Base-by-base conservation (phyloP, 2,888 invertebrate genomes). In the Ganaspis brasiliensis region DNA sequence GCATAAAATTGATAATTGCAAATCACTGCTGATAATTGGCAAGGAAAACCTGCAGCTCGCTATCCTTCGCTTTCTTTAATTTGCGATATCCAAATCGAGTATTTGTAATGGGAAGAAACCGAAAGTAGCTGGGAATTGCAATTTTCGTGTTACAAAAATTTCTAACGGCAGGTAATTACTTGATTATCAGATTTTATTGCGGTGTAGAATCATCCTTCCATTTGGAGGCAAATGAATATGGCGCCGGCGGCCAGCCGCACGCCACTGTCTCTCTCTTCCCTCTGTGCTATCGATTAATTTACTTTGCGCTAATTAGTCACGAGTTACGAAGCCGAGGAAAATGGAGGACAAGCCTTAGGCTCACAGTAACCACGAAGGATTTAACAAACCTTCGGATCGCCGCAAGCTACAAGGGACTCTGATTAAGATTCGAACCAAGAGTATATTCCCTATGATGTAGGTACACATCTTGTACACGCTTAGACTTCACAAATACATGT, bases 261-360 rank as follows among this genome's bases (percentile, higher is more conserved):
- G 67, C 45, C 67, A 67, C 40, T 45, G 24, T 61, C 72, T 72
- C 49, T 74, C 75, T 79, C 82, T 78, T 77, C 72, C 67, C 84
- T 77, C 78, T 61, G 57, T 26, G 24, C 61, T 76, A 76, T 76
- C 76, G 76, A 76, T 76, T 76, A 73, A 73, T 76, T 76, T 73
- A 76, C 57, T 70, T 31, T 59, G 59, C 78, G 79, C 81, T 83
- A 83, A 83, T 83, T 83, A 83, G 82, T 81, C 81, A 81, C 80
- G 79, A 82, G 78, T 63, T 63, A 76, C 77, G 76, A 40, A 70
- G 73, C 52, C 61, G 78, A 40, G 67, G 55, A 79, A 81, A 79
- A 80, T 80, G 80, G 82, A 71, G 82, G 77, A 77, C 74, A 74
- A 77, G 75, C 70, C 19, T 52, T 52, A 49, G 72, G 73, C n/a